These are phyloP conservation scores for Erythrolamprus reginae DNA, from an alignment of 2,113 vertebrate species.

Conservation along the genomic window DNA sequence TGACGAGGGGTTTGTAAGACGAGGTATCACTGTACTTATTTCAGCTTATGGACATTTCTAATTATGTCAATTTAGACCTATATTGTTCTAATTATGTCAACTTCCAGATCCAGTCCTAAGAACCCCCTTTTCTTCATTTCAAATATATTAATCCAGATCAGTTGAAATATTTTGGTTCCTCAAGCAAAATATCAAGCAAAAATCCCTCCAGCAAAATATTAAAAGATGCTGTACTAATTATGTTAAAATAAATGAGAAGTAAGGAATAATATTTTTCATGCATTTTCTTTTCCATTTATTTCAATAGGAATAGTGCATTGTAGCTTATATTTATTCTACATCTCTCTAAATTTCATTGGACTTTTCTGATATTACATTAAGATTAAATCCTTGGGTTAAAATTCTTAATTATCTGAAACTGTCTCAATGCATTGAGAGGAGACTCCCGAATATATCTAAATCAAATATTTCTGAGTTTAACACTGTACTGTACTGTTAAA, in stretches of 20 bases:
- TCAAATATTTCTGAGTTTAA: not conserved
- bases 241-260: not conserved
- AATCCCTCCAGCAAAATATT: not conserved
- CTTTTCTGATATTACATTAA: not conserved
- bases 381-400: not conserved
- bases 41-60: not conserved
- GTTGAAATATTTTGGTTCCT: not conserved
- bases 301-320: not conserved
- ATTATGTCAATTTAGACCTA: not conserved
- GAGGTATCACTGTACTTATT: too few species aligned
- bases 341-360: not conserved
- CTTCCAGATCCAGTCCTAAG: not conserved
- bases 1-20: too few species aligned
- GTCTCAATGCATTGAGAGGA: not conserved
- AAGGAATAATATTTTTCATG: not conserved
- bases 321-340: not conserved
- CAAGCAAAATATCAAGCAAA: too few species aligned
- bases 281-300: not conserved
- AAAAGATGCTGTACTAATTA: not conserved
- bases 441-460: not conserved
- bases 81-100: not conserved
- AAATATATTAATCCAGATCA: not conserved
- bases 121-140: not conserved
- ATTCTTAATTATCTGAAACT: not conserved
- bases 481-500: not conserved